These are phyloP conservation scores for Nemapogon koenigi DNA, from an alignment of 2,888 invertebrate species.

Conservation along the genomic window DNA sequence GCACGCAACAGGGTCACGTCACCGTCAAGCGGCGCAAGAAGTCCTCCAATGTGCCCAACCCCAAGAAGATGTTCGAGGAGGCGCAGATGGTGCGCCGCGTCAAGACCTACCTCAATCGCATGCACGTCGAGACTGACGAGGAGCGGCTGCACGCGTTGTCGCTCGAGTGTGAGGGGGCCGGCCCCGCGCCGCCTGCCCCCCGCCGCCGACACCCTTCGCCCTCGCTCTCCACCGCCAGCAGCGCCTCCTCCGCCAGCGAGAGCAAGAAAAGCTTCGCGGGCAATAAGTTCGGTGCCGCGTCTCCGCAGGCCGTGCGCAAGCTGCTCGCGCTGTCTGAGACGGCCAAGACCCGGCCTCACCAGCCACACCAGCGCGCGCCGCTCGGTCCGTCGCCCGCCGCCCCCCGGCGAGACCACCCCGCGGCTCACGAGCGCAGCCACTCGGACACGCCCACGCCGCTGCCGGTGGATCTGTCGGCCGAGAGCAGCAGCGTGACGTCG, in stretches of 20 bases:
- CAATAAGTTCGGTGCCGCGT: slow-evolving; percentile 86
- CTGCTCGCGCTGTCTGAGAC: slow-evolving; percentile 90
- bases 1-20: slow-evolving; percentile 74
- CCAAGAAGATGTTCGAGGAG: slow-evolving; percentile 98
- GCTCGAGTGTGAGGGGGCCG: slow-evolving; percentile 83
- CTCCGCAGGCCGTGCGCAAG: slow-evolving; percentile 96
- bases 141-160: slow-evolving; percentile 88
- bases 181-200: slow-evolving; percentile 67
- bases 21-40: slow-evolving; percentile 91
- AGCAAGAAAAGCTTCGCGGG: slow-evolving; percentile 67
- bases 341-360: slow-evolving; percentile 86
- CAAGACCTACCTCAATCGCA: slow-evolving; percentile 91
- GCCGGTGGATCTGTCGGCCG: slow-evolving; percentile 89
- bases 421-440: slow-evolving; percentile 88
- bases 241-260: slow-evolving; percentile 87
- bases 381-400: slow-evolving; percentile 72
- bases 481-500: slow-evolving; percentile 94
- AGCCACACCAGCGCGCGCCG: slow-evolving; percentile 73
- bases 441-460: slow-evolving; percentile 87
- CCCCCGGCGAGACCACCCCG: slow-evolving; percentile 69
- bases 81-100: slow-evolving; percentile 98
- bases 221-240: slow-evolving; percentile 90
- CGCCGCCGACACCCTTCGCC: slow-evolving; percentile 91
- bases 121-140: slow-evolving; percentile 93
- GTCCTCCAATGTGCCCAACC: slow-evolving; percentile 89